These are phyloP conservation scores for Scortum barcoo DNA, from an alignment of 2,113 vertebrate genomes.

Conservation along the genomic window DNA sequence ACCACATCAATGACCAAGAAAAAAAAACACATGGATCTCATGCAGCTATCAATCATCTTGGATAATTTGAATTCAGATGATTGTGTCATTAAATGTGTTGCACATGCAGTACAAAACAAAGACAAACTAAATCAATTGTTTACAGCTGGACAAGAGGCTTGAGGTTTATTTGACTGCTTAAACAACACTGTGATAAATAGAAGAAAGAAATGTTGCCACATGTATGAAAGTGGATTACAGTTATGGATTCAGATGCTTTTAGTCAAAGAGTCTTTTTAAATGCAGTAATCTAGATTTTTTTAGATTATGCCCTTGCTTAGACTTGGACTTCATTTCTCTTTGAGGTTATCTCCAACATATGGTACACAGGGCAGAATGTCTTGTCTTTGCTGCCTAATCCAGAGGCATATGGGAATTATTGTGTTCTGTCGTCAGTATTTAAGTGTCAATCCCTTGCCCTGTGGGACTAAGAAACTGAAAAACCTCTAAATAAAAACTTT, in stretches of 20 bases:
- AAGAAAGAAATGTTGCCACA: slow-evolving; percentile 29
- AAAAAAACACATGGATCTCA: slow-evolving; percentile 64
- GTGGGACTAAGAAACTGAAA: slow-evolving; percentile 32
- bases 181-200: slow-evolving; percentile 23
- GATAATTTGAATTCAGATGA: slow-evolving; percentile 50
- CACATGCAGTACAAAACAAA: slow-evolving; percentile 43
- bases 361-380: slow-evolving; percentile 40
- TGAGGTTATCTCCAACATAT: slow-evolving; percentile 60
- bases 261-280: slow-evolving; percentile 34
- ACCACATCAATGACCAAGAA: slow-evolving; percentile 60
- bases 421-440: slow-evolving; percentile 36
- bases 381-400: slow-evolving; percentile 37
- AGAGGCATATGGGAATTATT: slow-evolving; percentile 62
- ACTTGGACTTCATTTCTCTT: slow-evolving; percentile 36
- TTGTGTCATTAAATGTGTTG: slow-evolving; percentile 48
- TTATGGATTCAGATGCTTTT: slow-evolving; percentile 27
- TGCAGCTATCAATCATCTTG: slow-evolving; percentile 58
- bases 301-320: slow-evolving; percentile 25
- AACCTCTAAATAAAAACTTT: slow-evolving; percentile 26
- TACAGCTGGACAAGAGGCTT: slow-evolving; percentile 37
- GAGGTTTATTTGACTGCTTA: slow-evolving; percentile 31
- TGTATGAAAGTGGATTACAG: slow-evolving; percentile 6
- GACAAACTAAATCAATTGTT: slow-evolving; percentile 51
- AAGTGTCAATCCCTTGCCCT: slow-evolving; percentile 45
- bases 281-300: slow-evolving; percentile 1